Percentiles rank a stretch among this genome's conserved stretches.
These are phyloP conservation scores for Lethrus apterus DNA, from an alignment of 1,140 invertebrate genomes.

Conservation along the genomic window DNA sequence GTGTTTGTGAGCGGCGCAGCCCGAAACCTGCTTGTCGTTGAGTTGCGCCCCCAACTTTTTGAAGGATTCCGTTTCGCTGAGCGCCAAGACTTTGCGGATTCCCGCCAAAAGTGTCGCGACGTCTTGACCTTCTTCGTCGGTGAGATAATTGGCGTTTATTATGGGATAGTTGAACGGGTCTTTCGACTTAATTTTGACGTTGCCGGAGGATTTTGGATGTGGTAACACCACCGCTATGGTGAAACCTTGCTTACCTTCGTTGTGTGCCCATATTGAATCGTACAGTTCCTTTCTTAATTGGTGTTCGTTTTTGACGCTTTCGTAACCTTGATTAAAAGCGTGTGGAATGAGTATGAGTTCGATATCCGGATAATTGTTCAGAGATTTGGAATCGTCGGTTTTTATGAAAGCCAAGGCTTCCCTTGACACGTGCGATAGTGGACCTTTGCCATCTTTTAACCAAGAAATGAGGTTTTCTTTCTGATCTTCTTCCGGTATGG, in stretches of 20 bases:
- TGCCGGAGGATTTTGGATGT: constrained; percentile 62
- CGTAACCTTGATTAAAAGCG: constrained; percentile 16
- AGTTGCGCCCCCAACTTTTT: constrained; percentile 28
- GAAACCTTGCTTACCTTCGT: constrained; percentile 17
- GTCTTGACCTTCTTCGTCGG: constrained; percentile 42
- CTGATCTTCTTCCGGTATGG: constrained; percentile 9
- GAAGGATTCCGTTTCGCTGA: constrained; percentile 35
- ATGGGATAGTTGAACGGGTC: constrained; percentile 58
- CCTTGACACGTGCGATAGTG: constrained; percentile 39
- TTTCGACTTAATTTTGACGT: constrained; percentile 46
- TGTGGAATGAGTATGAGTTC: constrained; percentile 47
- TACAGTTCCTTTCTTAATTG: constrained; percentile 6
- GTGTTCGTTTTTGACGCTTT: not conserved
- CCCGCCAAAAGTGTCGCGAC: constrained; percentile 31
- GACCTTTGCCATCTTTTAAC: constrained; percentile 40
- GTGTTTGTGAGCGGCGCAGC: constrained; percentile 37
- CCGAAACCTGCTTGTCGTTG: constrained; percentile 33
- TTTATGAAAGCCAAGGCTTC: constrained; percentile 41
- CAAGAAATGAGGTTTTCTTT: constrained; percentile 32
- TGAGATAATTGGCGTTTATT: constrained; percentile 58
- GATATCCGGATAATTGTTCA: constrained; percentile 47
- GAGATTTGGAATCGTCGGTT: constrained; percentile 26
- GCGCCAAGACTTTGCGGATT: constrained; percentile 27
- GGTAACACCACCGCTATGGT: constrained; percentile 56
- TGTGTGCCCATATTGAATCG: constrained; percentile 10